Evolutionary conservation across 2,113 vertebrate genomes (phyloP).

Genomic region (Istiophorus platypterus): DNA sequence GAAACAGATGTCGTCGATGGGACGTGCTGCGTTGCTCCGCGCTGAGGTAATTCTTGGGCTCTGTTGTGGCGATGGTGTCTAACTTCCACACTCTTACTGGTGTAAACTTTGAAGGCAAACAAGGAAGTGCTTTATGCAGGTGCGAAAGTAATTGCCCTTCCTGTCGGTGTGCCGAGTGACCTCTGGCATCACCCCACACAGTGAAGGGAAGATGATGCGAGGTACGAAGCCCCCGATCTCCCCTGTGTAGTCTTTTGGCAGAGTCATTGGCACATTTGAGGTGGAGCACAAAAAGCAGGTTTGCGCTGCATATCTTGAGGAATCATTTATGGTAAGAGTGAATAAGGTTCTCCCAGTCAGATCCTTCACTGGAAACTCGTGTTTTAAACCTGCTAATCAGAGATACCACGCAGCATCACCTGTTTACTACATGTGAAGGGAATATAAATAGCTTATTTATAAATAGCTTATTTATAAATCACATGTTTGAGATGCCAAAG

Average conservation of each 20-base stretch:
- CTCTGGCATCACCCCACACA: neutral
- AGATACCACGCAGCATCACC: slow-evolving; percentile 21
- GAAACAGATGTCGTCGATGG: slow-evolving; percentile 84
- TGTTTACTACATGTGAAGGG: slow-evolving; percentile 21
- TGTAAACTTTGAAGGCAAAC: slow-evolving; percentile 54
- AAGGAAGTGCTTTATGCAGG: slow-evolving; percentile 49
- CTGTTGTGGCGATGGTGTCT: slow-evolving; percentile 55
- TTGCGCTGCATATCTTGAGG: slow-evolving; percentile 40
- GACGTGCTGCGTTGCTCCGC: slow-evolving; percentile 74
- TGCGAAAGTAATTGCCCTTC: slow-evolving; percentile 40
- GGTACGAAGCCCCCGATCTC: no score
- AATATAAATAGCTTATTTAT: slow-evolving; percentile 52
- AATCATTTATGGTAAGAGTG: slow-evolving; percentile 48
- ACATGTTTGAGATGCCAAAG: slow-evolving; percentile 37
- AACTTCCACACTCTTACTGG: slow-evolving; percentile 35
- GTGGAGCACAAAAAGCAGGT: slow-evolving; percentile 41
- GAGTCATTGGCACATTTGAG: slow-evolving; percentile 14
- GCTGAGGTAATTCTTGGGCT: slow-evolving; percentile 77
- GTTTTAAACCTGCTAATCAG: slow-evolving; percentile 49
- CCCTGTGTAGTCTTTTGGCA: slow-evolving; percentile 12
- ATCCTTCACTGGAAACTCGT: slow-evolving; percentile 13
- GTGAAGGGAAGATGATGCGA: neutral
- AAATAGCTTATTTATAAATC: slow-evolving; percentile 63
- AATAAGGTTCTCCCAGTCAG: slow-evolving; percentile 23
- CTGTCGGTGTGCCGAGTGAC: neutral